A percentile compares a stretch with the other conserved stretches of the same genome.
Conservation (phyloP, 2,797 vertebrate genomes). For the Acanthopagrus latus region DNA sequence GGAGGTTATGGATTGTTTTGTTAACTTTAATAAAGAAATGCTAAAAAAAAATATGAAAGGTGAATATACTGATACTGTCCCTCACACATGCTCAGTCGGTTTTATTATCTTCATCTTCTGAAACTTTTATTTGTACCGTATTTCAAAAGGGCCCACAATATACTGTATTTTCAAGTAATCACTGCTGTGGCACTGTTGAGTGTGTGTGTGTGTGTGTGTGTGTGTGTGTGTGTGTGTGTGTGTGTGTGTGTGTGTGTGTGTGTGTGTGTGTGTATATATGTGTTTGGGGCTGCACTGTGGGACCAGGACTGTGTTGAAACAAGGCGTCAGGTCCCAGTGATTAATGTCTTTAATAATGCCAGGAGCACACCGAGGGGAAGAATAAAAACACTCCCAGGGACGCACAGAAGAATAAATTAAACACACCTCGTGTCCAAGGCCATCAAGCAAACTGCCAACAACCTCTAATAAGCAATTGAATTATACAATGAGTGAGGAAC, state of each 20-base stretch:
- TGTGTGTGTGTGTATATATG: slow-evolving; percentile 23
- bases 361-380: slow-evolving; percentile 63
- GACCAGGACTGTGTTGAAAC: slow-evolving; percentile 58
- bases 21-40: not conserved
- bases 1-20: not conserved
- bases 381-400: slow-evolving; percentile 67
- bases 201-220: too few relatives aligned
- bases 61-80: not conserved
- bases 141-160: slow-evolving; percentile 8
- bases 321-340: slow-evolving; percentile 71
- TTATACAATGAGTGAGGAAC: slow-evolving; percentile 46
- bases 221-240: slow-evolving; percentile 18
- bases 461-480: slow-evolving; percentile 76
- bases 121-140: not conserved
- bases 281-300: slow-evolving; percentile 13
- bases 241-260: slow-evolving; percentile 14
- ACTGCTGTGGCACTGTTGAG: slow-evolving; percentile 7
- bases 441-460: slow-evolving; percentile 77
- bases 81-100: not conserved
- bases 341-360: slow-evolving; percentile 83
- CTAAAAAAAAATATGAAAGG: not conserved
- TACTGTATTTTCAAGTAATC: not conserved
- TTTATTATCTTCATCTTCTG: not conserved
- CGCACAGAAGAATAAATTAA: slow-evolving; percentile 66
- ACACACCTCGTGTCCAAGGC: slow-evolving; percentile 61